phyloP scores from a whole-genome alignment of 2,888 invertebrate genomes.

The Thereva unica region DNA sequence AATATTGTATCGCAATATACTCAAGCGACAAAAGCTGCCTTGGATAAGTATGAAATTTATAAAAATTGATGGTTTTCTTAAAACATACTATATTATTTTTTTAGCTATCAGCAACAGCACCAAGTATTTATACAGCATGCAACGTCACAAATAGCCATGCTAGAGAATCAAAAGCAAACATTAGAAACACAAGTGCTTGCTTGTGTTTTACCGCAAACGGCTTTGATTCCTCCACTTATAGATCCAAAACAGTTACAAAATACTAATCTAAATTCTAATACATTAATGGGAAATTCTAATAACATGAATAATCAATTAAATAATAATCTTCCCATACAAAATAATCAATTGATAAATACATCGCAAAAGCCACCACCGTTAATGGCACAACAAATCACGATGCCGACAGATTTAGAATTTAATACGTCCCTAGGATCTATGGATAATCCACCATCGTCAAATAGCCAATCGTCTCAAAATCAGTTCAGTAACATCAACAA shows the following conservation, averaged over 20 bases:
- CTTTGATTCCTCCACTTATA: slow-evolving; percentile 47
- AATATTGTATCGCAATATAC: slow-evolving; percentile 76
- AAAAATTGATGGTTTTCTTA: background rate
- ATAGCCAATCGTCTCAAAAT: background rate
- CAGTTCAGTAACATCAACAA: slow-evolving; percentile 44
- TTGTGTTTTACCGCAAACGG: slow-evolving; percentile 47
- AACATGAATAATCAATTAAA: slow-evolving; percentile 37
- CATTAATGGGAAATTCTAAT: background rate
- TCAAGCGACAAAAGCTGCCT: slow-evolving; percentile 79
- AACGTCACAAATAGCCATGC: slow-evolving; percentile 81
- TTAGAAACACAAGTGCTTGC: slow-evolving; percentile 57
- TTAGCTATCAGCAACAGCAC: slow-evolving; percentile 88
- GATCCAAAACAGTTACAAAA: slow-evolving; percentile 46
- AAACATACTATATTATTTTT: slow-evolving; percentile 48
- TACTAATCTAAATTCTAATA: slow-evolving; percentile 28
- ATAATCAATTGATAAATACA: slow-evolving; percentile 22
- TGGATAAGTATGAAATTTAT: slow-evolving; percentile 66
- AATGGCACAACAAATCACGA: slow-evolving; percentile 57
- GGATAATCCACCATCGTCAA: slow-evolving; percentile 48
- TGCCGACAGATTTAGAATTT: slow-evolving; percentile 47
- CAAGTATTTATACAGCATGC: slow-evolving; percentile 93
- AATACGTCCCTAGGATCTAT: slow-evolving; percentile 10
- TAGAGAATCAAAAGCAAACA: slow-evolving; percentile 76
- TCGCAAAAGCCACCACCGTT: slow-evolving; percentile 48
- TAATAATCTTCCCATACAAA: slow-evolving; percentile 33